Percentiles rank a stretch among this genome's conserved stretches.
phyloP scores from a whole-genome alignment of 2,888 invertebrate genomes.

The Crossocerus cetratus region DNA sequence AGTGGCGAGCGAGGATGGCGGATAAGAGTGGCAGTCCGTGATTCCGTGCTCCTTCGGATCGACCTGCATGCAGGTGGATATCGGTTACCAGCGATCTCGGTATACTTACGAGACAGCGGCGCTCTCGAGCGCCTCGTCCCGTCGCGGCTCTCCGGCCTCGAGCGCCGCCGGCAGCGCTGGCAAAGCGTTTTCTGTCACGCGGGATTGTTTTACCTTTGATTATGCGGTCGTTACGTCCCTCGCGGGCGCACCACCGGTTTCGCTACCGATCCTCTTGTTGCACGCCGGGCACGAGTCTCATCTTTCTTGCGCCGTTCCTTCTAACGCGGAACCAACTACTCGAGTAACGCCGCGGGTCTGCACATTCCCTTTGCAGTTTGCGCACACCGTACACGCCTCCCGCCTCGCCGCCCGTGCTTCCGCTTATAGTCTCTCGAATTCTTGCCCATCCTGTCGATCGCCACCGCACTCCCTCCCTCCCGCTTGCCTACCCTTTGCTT shows the following conservation, averaged over 20 bases:
- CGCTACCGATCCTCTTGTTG: slow-evolving; percentile 60
- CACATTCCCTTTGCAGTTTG: slow-evolving; percentile 18
- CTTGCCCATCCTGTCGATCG: slow-evolving; percentile 1
- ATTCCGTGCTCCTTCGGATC: slow-evolving; percentile 61
- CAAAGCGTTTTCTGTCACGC: slow-evolving; percentile 63
- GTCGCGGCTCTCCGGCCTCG: slow-evolving; percentile 24
- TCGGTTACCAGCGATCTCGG: slow-evolving; percentile 66
- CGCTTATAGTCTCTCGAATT: slow-evolving; percentile 32
- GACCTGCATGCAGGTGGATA: slow-evolving; percentile 60
- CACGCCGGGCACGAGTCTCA: slow-evolving; percentile 48
- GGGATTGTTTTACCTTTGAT: slow-evolving; percentile 74
- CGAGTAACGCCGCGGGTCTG: slow-evolving; percentile 34
- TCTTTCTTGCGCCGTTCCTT: slow-evolving; percentile 55
- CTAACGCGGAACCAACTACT: slow-evolving; percentile 60
- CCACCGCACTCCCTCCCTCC: not conserved
- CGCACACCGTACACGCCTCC: slow-evolving; percentile 1
- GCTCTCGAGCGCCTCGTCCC: slow-evolving; percentile 21
- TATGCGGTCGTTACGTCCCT: slow-evolving; percentile 54
- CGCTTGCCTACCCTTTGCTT: not conserved
- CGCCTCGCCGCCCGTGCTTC: slow-evolving; percentile 23
- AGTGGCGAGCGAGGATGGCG: slow-evolving; percentile 17
- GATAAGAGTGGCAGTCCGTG: slow-evolving; percentile 53
- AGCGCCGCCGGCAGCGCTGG: slow-evolving; percentile 33
- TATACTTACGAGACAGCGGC: slow-evolving; percentile 9
- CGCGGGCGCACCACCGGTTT: slow-evolving; percentile 56